phyloP scores from a whole-genome alignment of 2,888 invertebrate species.

The Phragmatobia fuliginosa region DNA sequence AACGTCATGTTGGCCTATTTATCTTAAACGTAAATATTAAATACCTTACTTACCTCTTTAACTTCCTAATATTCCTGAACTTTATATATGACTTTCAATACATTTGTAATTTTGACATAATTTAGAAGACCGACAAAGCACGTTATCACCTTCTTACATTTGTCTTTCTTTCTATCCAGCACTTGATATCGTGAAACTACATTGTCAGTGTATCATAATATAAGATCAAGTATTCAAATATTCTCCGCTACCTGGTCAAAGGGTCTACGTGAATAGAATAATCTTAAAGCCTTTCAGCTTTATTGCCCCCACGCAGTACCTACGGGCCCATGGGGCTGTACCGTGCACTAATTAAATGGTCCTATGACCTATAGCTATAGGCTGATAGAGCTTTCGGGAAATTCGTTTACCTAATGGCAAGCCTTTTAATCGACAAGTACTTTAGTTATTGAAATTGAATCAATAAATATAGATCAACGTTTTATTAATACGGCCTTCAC shows the following conservation, averaged over 20 bases:
- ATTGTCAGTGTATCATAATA: neutral
- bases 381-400: neutral
- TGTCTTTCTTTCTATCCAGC: too few relatives aligned
- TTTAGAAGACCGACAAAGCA: too few relatives aligned
- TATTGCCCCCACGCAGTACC: neutral
- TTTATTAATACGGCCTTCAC: neutral
- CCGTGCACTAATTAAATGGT: conserved; percentile 5
- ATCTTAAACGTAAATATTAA: neutral
- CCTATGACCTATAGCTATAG: neutral
- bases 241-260: neutral
- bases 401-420: conserved; percentile 8
- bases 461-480: neutral
- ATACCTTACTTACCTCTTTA: neutral
- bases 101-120: neutral
- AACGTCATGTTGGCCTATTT: neutral
- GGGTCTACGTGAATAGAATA: neutral
- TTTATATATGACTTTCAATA: neutral
- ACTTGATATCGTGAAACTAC: too few relatives aligned
- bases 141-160: neutral
- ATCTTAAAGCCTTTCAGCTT: neutral
- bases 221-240: neutral
- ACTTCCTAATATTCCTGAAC: neutral
- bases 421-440: conserved; percentile 5
- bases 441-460: neutral
- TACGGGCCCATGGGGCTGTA: neutral